A percentile compares a stretch with the other conserved stretches of the same genome.
phyloP scores from a whole-genome alignment of 1,140 invertebrate genomes.

The Psix sp. region DNA sequence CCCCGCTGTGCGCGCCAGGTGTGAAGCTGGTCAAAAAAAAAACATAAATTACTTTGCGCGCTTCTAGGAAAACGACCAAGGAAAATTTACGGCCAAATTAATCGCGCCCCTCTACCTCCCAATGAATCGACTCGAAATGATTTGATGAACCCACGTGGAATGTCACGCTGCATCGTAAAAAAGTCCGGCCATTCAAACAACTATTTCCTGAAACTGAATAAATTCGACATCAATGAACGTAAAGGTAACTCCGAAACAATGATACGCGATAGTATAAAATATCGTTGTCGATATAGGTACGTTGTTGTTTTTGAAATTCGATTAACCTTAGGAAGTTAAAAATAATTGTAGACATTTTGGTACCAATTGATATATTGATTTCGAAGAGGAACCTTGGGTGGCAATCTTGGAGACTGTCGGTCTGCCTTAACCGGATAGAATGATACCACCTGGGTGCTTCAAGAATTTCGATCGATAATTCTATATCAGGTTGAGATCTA shows the following conservation, averaged over 20 bases:
- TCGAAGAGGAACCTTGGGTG: no score
- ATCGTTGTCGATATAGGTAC: no score
- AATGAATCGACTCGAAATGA: conserved; percentile 21
- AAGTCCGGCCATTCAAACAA: conserved; percentile 19
- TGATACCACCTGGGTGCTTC: conserved; percentile 19
- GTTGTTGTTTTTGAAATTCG: background rate
- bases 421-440: conserved; percentile 36
- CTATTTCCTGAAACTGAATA: conserved; percentile 24
- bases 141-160: conserved; percentile 33
- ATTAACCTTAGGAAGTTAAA: no score
- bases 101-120: conserved; percentile 55
- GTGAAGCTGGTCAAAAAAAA: conserved; percentile 60
- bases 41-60: conserved; percentile 71
- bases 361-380: no score
- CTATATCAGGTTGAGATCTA: conserved; percentile 12
- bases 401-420: conserved; percentile 23
- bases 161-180: conserved; percentile 16
- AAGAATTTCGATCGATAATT: conserved; percentile 1
- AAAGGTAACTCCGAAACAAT: conserved; percentile 29
- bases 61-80: conserved; percentile 67
- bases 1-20: conserved; percentile 69
- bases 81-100: conserved; percentile 76
- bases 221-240: conserved; percentile 34
- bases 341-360: no score
- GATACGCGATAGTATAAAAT: no score